Percentiles rank a stretch among this genome's conserved stretches.
Evolutionary conservation across 2,888 invertebrate genomes (phyloP).

Genomic region (Phengaris arion): DNA sequence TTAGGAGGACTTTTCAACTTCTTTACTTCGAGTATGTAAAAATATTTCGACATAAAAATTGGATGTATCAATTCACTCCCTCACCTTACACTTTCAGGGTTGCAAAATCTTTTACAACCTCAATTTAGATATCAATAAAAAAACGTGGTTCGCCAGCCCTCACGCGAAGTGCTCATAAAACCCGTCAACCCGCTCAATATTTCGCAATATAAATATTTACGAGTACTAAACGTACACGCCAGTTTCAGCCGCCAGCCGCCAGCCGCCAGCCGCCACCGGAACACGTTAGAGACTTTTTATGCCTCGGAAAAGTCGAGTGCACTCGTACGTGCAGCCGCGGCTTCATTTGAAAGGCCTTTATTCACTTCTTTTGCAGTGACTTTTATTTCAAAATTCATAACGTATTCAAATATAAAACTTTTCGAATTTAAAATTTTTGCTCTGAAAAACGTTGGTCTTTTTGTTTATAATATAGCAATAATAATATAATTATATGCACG

Average conservation of each 20-base stretch:
- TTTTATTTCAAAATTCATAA: background rate
- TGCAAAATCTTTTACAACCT: background rate
- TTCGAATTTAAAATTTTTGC: background rate
- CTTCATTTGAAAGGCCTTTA: background rate
- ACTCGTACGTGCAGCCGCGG: constrained; percentile 28
- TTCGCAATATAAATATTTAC: constrained; percentile 60
- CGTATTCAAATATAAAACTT: background rate
- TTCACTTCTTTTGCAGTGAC: background rate
- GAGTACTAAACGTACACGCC: constrained; percentile 53
- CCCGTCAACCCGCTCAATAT: constrained; percentile 48
- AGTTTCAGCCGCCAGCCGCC: constrained; percentile 40
- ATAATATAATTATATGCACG: too few species aligned
- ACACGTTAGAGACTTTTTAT: constrained; percentile 43
- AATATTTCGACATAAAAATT: background rate
- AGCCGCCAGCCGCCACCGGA: constrained; percentile 37
- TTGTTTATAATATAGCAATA: too few species aligned
- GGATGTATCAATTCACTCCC: background rate
- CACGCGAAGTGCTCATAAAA: constrained; percentile 47
- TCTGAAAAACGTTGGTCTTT: background rate
- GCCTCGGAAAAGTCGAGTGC: constrained; percentile 40
- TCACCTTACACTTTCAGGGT: background rate
- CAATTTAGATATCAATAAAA: constrained; percentile 14
- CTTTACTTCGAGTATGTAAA: background rate
- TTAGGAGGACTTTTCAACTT: background rate
- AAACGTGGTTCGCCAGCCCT: constrained; percentile 41